Percentiles rank a stretch among this genome's conserved stretches.
These are phyloP conservation scores for Prunella himalayana DNA, from an alignment of 2,113 vertebrate species.

Conservation along the genomic window DNA sequence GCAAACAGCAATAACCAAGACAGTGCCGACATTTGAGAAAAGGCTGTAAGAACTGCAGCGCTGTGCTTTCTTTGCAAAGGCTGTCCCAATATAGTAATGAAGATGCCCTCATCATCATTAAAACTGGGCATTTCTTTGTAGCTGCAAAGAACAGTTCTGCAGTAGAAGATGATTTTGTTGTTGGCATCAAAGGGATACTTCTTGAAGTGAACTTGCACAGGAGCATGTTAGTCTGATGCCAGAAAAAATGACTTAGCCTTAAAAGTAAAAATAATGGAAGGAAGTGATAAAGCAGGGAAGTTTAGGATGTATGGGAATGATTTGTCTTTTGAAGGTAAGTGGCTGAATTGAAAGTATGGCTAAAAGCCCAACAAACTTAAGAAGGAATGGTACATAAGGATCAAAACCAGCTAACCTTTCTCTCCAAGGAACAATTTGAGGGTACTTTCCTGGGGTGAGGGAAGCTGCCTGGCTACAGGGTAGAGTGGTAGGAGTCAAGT, in stretches of 20 bases:
- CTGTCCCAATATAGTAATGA: slow-evolving; percentile 4
- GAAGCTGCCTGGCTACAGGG: neutral
- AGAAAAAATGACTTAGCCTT: neutral
- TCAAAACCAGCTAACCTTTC: neutral
- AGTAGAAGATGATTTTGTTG: neutral
- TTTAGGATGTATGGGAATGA: neutral
- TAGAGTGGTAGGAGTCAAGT: neutral
- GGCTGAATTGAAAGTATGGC: neutral
- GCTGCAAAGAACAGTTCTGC: neutral
- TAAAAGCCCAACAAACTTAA: neutral
- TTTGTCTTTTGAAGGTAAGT: neutral
- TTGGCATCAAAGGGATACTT: neutral
- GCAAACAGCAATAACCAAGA: neutral
- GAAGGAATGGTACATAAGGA: neutral
- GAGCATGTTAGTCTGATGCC: neutral
- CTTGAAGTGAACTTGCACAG: neutral
- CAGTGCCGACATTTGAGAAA: neutral
- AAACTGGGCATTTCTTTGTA: slow-evolving; percentile 15
- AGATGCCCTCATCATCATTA: slow-evolving; percentile 39
- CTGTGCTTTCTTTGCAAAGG: slow-evolving; percentile 8
- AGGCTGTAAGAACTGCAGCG: neutral
- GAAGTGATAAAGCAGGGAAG: neutral
- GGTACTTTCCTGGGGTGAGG: neutral
- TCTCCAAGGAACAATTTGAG: neutral
- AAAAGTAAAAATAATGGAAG: neutral